Percentiles rank a stretch among this genome's conserved stretches.
phyloP scores from a whole-genome alignment of 1,140 invertebrate genomes.

The Musca domestica region DNA sequence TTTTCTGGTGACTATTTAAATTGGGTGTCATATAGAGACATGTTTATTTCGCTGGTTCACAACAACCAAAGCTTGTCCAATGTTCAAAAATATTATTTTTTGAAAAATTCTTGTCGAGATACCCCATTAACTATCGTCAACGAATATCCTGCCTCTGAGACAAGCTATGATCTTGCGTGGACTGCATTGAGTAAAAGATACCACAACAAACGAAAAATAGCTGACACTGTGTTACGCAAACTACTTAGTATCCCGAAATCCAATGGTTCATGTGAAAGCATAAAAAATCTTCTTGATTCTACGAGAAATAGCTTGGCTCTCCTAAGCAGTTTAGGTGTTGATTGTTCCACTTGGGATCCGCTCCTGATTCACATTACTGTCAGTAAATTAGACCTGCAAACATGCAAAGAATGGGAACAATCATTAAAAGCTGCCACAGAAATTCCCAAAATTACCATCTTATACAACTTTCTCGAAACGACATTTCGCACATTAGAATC shows the following conservation, averaged over 20 bases:
- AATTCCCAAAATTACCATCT: not conserved
- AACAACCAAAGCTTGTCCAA: not conserved
- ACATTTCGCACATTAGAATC: not conserved
- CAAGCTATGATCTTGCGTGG: not conserved
- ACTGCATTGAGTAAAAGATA: not conserved
- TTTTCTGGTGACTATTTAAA: no score
- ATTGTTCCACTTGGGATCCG: not conserved
- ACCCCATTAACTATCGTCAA: not conserved
- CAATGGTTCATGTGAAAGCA: not conserved
- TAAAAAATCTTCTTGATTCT: not conserved
- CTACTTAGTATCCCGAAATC: not conserved
- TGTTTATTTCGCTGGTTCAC: no score
- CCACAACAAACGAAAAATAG: not conserved
- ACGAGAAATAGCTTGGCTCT: not conserved
- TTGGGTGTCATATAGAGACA: no score
- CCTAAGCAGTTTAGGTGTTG: not conserved
- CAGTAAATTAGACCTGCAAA: no score
- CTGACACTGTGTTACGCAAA: not conserved
- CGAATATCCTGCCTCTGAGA: not conserved
- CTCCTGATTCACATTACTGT: not conserved
- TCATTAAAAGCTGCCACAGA: not conserved
- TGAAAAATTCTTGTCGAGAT: not conserved
- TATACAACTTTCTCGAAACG: not conserved
- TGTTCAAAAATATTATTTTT: not conserved
- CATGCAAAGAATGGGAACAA: no score